Evolutionary conservation across 2,888 invertebrate genomes (phyloP), one percentile per base, ranked within the genome.

Genomic region (Phasia obesa): DNA sequence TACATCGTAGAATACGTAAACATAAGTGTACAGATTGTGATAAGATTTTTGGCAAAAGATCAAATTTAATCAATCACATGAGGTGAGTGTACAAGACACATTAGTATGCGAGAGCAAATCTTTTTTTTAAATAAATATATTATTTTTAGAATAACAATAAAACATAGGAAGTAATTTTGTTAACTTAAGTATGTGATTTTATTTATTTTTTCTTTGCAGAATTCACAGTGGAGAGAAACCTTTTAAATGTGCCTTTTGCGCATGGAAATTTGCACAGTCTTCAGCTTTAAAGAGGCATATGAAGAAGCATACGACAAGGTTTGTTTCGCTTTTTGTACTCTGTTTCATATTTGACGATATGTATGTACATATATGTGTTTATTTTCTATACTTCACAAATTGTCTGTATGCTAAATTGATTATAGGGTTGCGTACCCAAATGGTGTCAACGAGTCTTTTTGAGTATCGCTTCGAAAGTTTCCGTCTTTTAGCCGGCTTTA

Each of bases 211-310:
- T 17, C 35, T 74, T 69, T 70, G 0, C 31, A 88, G 88, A 85
- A 88, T 85, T 35, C 88, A 88, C 69, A 87, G 86, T 27, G 88
- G 88, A n/a, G 87, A 87, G 47, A 88, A 88, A 55, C 87, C 87
- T 7, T 88, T 86, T 67, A 76, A 87, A 70, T 88, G 88, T 59
- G 77, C 85, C 49, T 83, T 84, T n/a, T 88, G 88, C 60, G 64
- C 85, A 23, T 86, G 87, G 76, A 88, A 87, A 74, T 88, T 87
- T 49, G 86, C 86, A 76, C 88, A 88, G 71, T 87, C 87, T 4
- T 87, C 87, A 31, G 86, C 88, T 6, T 70, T 88, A n/a, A 86
- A 81, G 7, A 84, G 88, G 19, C 88, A 88, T 70, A 86, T 86
- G 84, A 87, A 87, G 70, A 87, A 86, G 59, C 87, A 88, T 78